Evolutionary conservation across 2,797 vertebrate genomes (phyloP), one percentile per base, ranked within the genome.

Genomic region (Ambastaia sidthimunki): DNA sequence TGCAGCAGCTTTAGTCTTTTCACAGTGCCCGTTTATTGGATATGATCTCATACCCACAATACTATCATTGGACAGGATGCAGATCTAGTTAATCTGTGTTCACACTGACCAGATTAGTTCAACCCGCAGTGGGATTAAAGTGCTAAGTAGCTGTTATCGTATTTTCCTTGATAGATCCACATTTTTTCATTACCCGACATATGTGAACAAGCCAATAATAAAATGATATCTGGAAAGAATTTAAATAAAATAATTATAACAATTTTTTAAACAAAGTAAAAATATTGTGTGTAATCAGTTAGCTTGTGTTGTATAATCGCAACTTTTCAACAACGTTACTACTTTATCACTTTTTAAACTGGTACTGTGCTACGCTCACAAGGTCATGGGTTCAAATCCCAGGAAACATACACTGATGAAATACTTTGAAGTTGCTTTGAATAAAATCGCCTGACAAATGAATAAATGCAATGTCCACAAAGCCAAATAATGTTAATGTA

Each of bases 21-120:
- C 0, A 1, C 23, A 15, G 12, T 28, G 12, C 21, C 23, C 12
- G 28, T 28, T 23, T 57, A 57, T 19, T 25, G 57, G 57, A 28
- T 16, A 25, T 23, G n/a, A 21, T 59, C 28, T 68, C 28, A 60
- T 66, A 44, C 60, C 85, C 80, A 73, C 74, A 78, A 88, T 90
- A 81, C 62, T 76, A 86, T 84, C 83, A 84, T 23, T 72, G 60
- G 87, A 85, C 81, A 85, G 80, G 87, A 84, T 73, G 70, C 79
- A 90, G 90, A 92, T 92, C 89, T 88, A 85, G 85, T 88, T 92
- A 88, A 92, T 93, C 91, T 90, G 79, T 86, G 86, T 66, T 89
- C 85, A 89, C 89, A 90, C 85, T 86, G 86, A 84, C 86, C 86
- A 84, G 87, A 90, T 91, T 90, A 88, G 86, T 85, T 87, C 83